These are phyloP conservation scores for Hapalemur alaotrensis DNA, from an alignment of 2,797 vertebrate genomes.

Conservation along the genomic window DNA sequence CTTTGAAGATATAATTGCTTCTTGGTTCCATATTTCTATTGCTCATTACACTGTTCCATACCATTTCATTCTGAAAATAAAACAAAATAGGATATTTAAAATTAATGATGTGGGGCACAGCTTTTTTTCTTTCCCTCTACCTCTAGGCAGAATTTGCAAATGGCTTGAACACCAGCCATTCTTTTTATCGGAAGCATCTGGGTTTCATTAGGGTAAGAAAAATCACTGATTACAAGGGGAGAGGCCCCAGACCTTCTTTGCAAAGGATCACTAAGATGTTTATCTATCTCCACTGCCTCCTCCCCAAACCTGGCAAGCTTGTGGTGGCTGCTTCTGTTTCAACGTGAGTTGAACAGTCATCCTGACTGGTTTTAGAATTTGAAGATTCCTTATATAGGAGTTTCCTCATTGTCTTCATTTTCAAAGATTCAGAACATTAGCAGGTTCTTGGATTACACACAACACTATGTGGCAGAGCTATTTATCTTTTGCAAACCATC, in stretches of 20 bases:
- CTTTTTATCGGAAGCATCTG: slow-evolving; percentile 69
- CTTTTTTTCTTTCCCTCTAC: slow-evolving; percentile 43
- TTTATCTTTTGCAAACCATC: neutral
- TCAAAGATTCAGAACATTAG: slow-evolving; percentile 5
- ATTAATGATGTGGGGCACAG: slow-evolving; percentile 75
- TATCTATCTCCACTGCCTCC: neutral
- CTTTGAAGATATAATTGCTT: slow-evolving; percentile 80
- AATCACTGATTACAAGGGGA: slow-evolving; percentile 56
- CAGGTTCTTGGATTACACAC: neutral
- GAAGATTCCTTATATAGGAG: neutral
- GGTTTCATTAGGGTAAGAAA: slow-evolving; percentile 73
- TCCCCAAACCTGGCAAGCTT: neutral
- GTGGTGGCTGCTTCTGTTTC: neutral
- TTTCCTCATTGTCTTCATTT: neutral
- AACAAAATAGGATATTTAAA: slow-evolving; percentile 81
- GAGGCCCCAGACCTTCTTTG: slow-evolving; percentile 20
- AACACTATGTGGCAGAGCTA: neutral
- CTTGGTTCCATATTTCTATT: slow-evolving; percentile 78
- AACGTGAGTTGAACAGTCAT: neutral
- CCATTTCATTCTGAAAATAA: slow-evolving; percentile 81
- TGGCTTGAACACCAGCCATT: slow-evolving; percentile 69
- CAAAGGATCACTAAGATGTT: neutral
- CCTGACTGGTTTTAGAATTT: neutral
- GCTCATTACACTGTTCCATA: slow-evolving; percentile 79
- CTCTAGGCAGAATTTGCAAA: slow-evolving; percentile 76